Evolutionary conservation across 35 echinoderm and acorn worm genomes (phyloP), one percentile per base, ranked within the genome.

Genomic region (Ophioderma brevispina): DNA sequence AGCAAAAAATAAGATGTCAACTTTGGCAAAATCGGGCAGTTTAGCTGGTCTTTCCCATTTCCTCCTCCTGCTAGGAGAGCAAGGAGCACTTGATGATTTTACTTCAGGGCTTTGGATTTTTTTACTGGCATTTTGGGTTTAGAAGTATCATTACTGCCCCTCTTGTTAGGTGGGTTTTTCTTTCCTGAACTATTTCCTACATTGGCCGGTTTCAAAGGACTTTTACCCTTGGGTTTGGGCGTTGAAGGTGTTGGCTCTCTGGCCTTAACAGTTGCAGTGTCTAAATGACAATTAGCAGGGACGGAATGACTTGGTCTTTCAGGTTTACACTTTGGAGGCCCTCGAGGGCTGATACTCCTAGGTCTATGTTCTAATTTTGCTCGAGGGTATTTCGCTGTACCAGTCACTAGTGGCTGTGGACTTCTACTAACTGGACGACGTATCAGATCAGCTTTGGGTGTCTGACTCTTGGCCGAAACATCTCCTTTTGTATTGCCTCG

Each of bases 341-440:
- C 46, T 64, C 83, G 63, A 11, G 83, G 83, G 70, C 83, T 85
- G 13, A 33, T 34, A 85, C 83, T 85, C 43, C 63, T 85, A 64
- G 83, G 52, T 35, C 83, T 85, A n/a, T 64, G 83, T 35, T 85
- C 39, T 36, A 59, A 85, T 15, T 64, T 35, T n/a, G 80, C n/a
- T 40, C 41, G 39, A 18, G 41, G 59, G 59, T 70, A 70, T 25
- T 6, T 25, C 4, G 59, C 59, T 70, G 59, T 70, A 30, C 59
- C 59, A 70, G 59, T 15, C 28, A 30, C 17, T 15, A 25, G 15
- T 70, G 59, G 59, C n/a, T 70, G 59, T 15, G 59, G 59, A 70
- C 59, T 70, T 3, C 28, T 70, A 70, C 59, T 70, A 70, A 70
- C 59, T 4, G 59, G 59, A 70, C 59, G 59, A 25, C 59, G 59